Percentiles rank a stretch among this genome's conserved stretches.
phyloP scores from a whole-genome alignment of 2,797 vertebrate genomes.

The Gymnoscopelus microlampas region DNA sequence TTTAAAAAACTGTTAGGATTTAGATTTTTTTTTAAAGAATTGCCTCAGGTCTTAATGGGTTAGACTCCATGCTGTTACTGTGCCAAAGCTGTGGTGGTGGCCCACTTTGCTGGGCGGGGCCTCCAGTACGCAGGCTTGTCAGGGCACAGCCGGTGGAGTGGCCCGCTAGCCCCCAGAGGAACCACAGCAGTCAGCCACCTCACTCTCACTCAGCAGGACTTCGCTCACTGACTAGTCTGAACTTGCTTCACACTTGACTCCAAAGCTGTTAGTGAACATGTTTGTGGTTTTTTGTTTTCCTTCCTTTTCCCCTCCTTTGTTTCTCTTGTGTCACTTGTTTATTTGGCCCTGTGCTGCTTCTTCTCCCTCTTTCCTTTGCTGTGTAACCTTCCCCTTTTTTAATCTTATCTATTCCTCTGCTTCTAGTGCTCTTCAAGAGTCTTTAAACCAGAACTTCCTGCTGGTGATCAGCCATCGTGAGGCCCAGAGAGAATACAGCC shows the following conservation, averaged over 20 bases:
- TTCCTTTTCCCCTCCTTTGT: conserved; percentile 4
- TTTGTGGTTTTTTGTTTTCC: conserved; percentile 35
- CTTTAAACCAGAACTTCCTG: conserved; percentile 98
- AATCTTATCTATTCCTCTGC: conserved; percentile 70
- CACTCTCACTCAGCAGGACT: conserved; percentile 72
- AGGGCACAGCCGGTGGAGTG: conserved; percentile 80
- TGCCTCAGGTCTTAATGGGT: no score
- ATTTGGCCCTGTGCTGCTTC: neutral
- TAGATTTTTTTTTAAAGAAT: no score
- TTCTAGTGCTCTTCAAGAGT: conserved; percentile 93
- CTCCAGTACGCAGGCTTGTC: conserved; percentile 87
- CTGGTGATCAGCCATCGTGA: conserved; percentile 97
- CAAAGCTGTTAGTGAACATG: conserved; percentile 69
- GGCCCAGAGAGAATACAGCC: conserved; percentile 98
- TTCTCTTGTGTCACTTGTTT: conserved; percentile 9
- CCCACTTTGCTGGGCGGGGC: conserved; percentile 66
- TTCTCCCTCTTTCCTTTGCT: conserved; percentile 5
- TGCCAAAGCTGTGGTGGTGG: conserved; percentile 58
- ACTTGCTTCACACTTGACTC: conserved; percentile 86
- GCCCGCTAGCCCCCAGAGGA: conserved; percentile 58
- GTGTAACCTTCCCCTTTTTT: neutral
- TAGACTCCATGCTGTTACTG: conserved; percentile 62
- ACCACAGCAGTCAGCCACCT: conserved; percentile 42
- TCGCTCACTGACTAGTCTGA: conserved; percentile 86
- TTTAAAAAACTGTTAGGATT: no score